Percentiles rank a stretch among this genome's conserved stretches.
Conservation (phyloP, 2,797 vertebrate species). For the Neopelma chrysocephalum region DNA sequence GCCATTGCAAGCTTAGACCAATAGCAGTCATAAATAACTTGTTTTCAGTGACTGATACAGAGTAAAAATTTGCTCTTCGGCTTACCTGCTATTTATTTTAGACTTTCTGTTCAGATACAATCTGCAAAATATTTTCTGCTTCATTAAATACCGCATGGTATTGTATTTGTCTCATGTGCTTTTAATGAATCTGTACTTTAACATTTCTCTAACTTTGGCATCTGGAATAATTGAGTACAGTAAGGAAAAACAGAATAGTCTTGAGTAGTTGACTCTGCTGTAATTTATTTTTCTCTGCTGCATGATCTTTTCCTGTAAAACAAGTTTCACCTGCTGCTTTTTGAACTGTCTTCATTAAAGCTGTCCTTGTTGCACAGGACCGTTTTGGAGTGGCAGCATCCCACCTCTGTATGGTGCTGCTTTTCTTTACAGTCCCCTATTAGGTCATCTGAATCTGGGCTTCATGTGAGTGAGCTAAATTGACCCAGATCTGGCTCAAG, state of each 20-base stretch:
- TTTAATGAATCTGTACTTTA: background rate
- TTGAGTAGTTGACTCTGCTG: background rate
- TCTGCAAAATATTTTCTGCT: background rate
- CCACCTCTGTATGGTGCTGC: background rate
- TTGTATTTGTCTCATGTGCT: background rate
- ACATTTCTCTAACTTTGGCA: background rate
- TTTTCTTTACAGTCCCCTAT: background rate
- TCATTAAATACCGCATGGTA: background rate
- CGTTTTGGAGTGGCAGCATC: background rate
- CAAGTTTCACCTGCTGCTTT: background rate
- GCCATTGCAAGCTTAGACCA: background rate
- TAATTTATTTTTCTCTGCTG: background rate
- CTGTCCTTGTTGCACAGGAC: background rate
- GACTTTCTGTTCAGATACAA: background rate
- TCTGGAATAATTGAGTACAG: background rate
- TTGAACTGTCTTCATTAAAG: background rate
- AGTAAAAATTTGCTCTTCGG: background rate
- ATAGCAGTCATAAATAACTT: background rate
- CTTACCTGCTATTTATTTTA: background rate
- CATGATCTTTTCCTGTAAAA: background rate
- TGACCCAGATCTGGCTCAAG: background rate
- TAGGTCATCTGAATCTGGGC: background rate
- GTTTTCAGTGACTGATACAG: background rate
- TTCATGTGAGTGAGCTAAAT: background rate
- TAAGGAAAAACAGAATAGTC: background rate